Base-by-base conservation (phyloP, 2,113 vertebrate genomes). In the Chunga burmeisteri region DNA sequence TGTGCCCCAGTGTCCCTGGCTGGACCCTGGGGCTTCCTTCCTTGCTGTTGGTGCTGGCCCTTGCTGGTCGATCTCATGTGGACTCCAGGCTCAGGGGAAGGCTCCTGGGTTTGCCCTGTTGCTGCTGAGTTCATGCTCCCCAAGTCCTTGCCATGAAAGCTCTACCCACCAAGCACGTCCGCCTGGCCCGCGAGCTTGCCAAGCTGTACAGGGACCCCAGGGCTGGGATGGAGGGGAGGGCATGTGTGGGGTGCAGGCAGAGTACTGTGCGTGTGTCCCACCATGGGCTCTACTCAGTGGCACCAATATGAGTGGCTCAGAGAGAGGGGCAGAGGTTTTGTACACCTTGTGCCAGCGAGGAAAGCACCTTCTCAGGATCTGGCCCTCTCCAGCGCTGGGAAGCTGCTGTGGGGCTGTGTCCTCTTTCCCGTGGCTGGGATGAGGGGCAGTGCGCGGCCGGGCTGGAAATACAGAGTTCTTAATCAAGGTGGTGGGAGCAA, bases 111-210 rank as follows among this genome's bases (percentile, higher is more conserved):
- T 58, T 2, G 18, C 26, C 14, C 23, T 2, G 6, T 3, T 71
- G 56, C 42, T 91, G 50, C 67, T 44, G 30, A 36, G 34, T 17
- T 67, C 52, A 40, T 0, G 0, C 6, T 72, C 27, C 44, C 20
- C 63, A 30, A 7, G 21, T 13, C 21, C 67, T 58, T 13, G 11
- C 30, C 27, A 13, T 6, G 58, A 36, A 52, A 59, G 10, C 49
- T 53, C n/a, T 50, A 4, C 18, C 27, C 55, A 8, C 4, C 0
- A 6, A 44, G 55, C 29, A 15, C 0, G 0, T 52, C 56, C 66
- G 47, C 46, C 58, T 8, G 5, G 58, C 50, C 44, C 5, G 6
- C 1, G 8, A 22, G 25, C 25, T 67, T 53, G 42, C 9, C 34
- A 38, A 29, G 80, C 55, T 59, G 59, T 13, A 42, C 16, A 4